Base-by-base conservation (phyloP, 2,797 vertebrate species). In the Microctenopoma steveboyesi region DNA sequence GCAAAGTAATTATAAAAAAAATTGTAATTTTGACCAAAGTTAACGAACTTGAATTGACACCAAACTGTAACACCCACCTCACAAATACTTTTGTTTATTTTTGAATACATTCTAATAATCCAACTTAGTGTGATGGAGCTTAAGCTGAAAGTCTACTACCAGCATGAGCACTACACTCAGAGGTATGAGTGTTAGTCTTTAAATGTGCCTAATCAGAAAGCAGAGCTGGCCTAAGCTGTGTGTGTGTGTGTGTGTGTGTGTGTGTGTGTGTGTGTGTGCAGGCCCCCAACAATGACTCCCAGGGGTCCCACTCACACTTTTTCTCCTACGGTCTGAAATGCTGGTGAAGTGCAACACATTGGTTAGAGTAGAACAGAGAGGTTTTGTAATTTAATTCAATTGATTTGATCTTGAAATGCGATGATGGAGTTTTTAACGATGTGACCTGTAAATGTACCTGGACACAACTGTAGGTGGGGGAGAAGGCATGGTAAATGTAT, bases 231-330 rank as follows among this genome's bases (percentile, higher is more conserved):
- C 62, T 81, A 69, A 73, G 54, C 59, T 60, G 71, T 60, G 73
- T 22, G 22, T 22, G 22, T 22, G 22, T 22, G 22, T 22, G 2
- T 22, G 22, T 22, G 22, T 22, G 22, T 79, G 73, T 22, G 22
- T 22, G 22, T 22, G 22, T 22, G 22, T 22, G 22, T 22, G 22
- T 22, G 22, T 22, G 22, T 79, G 75, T 39, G 33, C 33, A 74
- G 70, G 79, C 72, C 81, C 86, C 79, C 78, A 85, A 86, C 86
- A 86, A 91, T 85, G 76, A 84, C 78, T 78, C 84, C 81, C 81
- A 74, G 73, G 83, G 83, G 84, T 82, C 77, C 79, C 16, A 60
- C 71, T 79, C 54, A 62, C 18, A 13, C 68, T 78, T 81, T 78
- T 35, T 72, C 74, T 82, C 69, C 73, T 72, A 52, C 33, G 14